Base-by-base conservation (phyloP, 2,888 invertebrate species). In the Polydrusus pterygomalis region DNA sequence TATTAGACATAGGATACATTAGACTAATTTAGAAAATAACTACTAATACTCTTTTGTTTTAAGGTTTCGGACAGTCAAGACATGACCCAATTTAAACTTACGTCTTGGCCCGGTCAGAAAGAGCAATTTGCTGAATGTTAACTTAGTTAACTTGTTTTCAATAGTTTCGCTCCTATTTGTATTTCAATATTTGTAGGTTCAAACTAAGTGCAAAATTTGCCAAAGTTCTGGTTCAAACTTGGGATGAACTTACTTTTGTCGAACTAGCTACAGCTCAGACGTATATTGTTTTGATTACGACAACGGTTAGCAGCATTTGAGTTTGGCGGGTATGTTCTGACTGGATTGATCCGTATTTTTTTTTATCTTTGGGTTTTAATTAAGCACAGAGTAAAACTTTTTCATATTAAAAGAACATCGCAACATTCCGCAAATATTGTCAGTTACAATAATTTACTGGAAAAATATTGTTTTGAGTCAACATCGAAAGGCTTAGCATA, bases 61-160 rank as follows among this genome's bases (percentile, higher is more conserved):
- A 17, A 51, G 10, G 18, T 2, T 51, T 17, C n/a, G n/a, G 34
- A n/a, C 15, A 54, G 30, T 54, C 54, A 54, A 54, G 30, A 2
- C 34, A 34, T 34, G 7, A 54, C 13, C 54, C n/a, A 25, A 54
- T 54, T 54, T 1, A 30, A 30, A 54, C n/a, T 30, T 30, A 51
- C 51, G 10, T n/a, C 25, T 9, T 25, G 2, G 54, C 13, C 54
- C 54, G 13, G 54, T 30, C n/a, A n/a, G 17, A 30, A 30, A 30
- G 54, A 10, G 11, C 54, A 54, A 25, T n/a, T 54, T 54, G n/a
- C 54, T 25, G 25, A 54, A 54, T 54, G 54, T 54, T 54, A 54
- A 54, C 25, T 54, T n/a, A n/a, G 30, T 54, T 30, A 30, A 30
- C 54, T 54, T 54, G 54, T 54, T 54, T 30, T 54, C 30, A 30